These are phyloP conservation scores for Eufriesea mexicana DNA, from an alignment of 1,140 invertebrate species.

Conservation along the genomic window DNA sequence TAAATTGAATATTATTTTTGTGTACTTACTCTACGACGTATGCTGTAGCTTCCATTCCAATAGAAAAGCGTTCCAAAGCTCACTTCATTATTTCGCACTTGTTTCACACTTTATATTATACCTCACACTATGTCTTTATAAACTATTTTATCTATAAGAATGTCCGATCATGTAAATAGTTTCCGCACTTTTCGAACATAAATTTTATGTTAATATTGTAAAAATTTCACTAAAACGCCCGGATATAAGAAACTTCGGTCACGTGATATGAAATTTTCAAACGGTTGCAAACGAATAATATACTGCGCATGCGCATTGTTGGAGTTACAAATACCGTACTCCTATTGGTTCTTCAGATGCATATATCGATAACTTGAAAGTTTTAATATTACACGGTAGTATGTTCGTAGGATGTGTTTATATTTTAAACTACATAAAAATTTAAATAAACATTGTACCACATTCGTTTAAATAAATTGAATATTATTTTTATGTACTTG, in stretches of 20 bases:
- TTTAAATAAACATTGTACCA: constrained; percentile 29
- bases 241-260: neutral
- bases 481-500: neutral
- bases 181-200: neutral
- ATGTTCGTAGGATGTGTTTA: neutral
- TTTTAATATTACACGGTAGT: neutral
- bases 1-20: neutral
- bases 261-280: neutral
- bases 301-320: neutral
- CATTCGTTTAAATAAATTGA: neutral
- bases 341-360: neutral
- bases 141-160: neutral
- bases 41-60: neutral
- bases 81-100: neutral
- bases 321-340: neutral
- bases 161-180: too few relatives aligned
- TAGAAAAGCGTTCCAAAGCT: neutral
- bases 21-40: neutral
- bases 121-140: neutral
- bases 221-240: neutral
- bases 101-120: neutral
- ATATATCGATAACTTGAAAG: neutral
- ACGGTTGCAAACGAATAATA: neutral
- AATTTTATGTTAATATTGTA: neutral
- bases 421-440: neutral